Percentiles rank a stretch among this genome's conserved stretches.
Conservation (phyloP, 2,113 vertebrate genomes). For the Trinectes maculatus region DNA sequence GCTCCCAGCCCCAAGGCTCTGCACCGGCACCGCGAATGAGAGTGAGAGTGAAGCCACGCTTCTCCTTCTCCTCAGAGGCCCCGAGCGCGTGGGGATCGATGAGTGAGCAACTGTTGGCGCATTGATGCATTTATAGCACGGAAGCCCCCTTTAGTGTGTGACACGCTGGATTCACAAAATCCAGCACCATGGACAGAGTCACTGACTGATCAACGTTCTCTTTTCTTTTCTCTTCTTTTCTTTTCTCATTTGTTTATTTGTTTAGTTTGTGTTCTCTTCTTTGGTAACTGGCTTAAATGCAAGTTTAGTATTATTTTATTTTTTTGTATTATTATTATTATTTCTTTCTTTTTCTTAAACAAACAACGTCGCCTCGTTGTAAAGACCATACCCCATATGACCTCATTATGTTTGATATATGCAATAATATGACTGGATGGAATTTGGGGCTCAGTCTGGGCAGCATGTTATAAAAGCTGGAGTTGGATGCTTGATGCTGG, state of each 20-base stretch:
- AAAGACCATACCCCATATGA: too few species aligned
- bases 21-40: slow-evolving; percentile 43
- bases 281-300: too few species aligned
- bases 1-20: slow-evolving; percentile 47
- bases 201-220: not conserved
- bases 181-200: slow-evolving; percentile 45
- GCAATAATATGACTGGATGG: too few species aligned
- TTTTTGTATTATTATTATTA: too few species aligned
- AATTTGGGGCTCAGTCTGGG: too few species aligned
- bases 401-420: too few species aligned
- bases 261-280: too few species aligned
- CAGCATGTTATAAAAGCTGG: too few species aligned
- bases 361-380: too few species aligned
- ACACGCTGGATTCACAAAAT: not conserved
- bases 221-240: not conserved
- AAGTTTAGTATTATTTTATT: too few species aligned
- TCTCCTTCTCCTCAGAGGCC: slow-evolving; percentile 39
- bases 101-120: slow-evolving; percentile 47
- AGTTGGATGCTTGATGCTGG: too few species aligned
- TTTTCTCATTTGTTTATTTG: not conserved
- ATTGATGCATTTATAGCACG: slow-evolving; percentile 23
- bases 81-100: slow-evolving; percentile 54
- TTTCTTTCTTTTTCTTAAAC: too few species aligned
- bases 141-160: not conserved
- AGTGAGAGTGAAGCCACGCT: slow-evolving; percentile 46